Percentiles rank a stretch among this genome's conserved stretches.
These are phyloP conservation scores for Corella eumyota DNA, from an alignment of 23 tunicate species.

Conservation along the genomic window DNA sequence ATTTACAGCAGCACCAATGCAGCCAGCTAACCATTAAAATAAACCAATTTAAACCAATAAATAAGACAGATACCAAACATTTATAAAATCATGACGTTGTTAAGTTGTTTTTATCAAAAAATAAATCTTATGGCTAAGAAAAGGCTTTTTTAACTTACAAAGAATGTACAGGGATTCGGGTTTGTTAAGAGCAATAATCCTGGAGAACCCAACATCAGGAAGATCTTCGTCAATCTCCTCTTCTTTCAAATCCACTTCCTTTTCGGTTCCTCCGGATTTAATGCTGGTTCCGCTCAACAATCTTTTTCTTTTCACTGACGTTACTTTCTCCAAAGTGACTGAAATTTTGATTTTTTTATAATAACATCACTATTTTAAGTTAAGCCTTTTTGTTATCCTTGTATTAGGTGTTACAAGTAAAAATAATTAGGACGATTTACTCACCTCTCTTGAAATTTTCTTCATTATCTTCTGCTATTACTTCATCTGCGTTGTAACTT, in stretches of 20 bases:
- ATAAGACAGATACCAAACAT: too few relatives aligned
- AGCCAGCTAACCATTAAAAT: constrained; percentile 42
- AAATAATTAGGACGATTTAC: too few relatives aligned
- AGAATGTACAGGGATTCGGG: constrained; percentile 69
- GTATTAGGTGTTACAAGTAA: too few relatives aligned
- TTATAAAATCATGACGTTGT: too few relatives aligned
- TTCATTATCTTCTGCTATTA: background rate
- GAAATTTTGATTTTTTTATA: too few relatives aligned
- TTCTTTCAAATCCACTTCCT: constrained; percentile 37
- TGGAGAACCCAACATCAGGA: constrained; percentile 50
- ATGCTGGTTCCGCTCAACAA: constrained; percentile 46
- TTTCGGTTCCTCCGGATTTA: constrained; percentile 22
- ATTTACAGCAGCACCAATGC: constrained; percentile 82
- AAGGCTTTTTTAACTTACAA: constrained; percentile 27
- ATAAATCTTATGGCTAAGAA: background rate
- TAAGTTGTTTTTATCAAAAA: too few relatives aligned
- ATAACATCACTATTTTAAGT: too few relatives aligned
- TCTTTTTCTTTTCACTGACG: constrained; percentile 37
- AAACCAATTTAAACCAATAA: too few relatives aligned
- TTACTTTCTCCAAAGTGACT: too few relatives aligned
- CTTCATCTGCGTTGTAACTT: constrained; percentile 64
- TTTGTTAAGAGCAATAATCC: constrained; percentile 53
- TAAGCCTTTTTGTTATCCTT: too few relatives aligned
- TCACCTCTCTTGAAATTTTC: too few relatives aligned
- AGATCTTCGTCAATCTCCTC: constrained; percentile 70